A percentile compares a stretch with the other conserved stretches of the same genome.
Conservation (phyloP, 2,888 invertebrate genomes). For the Dioctria rufipes region DNA sequence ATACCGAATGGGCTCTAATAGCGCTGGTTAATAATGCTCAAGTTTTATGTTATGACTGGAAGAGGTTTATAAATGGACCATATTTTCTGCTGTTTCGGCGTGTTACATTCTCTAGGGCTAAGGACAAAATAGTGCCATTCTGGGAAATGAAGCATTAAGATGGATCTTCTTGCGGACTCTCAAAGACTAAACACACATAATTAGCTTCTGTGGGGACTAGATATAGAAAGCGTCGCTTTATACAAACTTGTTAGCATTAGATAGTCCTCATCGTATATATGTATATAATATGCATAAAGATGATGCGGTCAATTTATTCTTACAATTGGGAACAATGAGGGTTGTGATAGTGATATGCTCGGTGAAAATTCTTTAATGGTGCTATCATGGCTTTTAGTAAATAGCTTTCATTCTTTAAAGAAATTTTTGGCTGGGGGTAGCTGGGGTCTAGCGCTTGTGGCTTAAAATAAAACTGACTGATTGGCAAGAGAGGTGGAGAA, state of each 20-base stretch:
- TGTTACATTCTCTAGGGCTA: slow-evolving; percentile 18
- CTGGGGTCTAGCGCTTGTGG: too few species aligned
- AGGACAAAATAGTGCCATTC: slow-evolving; percentile 39
- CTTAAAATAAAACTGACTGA: too few species aligned
- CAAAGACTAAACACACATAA: slow-evolving; percentile 35
- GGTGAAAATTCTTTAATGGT: slow-evolving; percentile 39
- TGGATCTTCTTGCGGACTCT: slow-evolving; percentile 29
- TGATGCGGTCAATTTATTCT: slow-evolving; percentile 38
- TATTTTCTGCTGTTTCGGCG: slow-evolving; percentile 35
- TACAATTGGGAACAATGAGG: slow-evolving; percentile 16
- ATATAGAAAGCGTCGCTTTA: slow-evolving; percentile 34
- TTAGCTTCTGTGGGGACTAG: slow-evolving; percentile 36
- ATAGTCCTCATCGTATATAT: neutral
- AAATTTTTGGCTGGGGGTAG: neutral
- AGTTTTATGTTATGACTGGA: slow-evolving; percentile 57
- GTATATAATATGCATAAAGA: neutral
- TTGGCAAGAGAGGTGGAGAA: too few species aligned
- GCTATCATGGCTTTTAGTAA: slow-evolving; percentile 30
- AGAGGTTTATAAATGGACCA: slow-evolving; percentile 55
- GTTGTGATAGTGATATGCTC: slow-evolving; percentile 1
- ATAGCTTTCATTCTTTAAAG: neutral
- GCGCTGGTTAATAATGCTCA: slow-evolving; percentile 57
- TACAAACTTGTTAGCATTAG: neutral
- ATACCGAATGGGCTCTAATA: slow-evolving; percentile 56
- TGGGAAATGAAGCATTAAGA: slow-evolving; percentile 50